These are phyloP conservation scores for Meriones psammophilus DNA, from an alignment of 2,797 vertebrate genomes.

Conservation along the genomic window DNA sequence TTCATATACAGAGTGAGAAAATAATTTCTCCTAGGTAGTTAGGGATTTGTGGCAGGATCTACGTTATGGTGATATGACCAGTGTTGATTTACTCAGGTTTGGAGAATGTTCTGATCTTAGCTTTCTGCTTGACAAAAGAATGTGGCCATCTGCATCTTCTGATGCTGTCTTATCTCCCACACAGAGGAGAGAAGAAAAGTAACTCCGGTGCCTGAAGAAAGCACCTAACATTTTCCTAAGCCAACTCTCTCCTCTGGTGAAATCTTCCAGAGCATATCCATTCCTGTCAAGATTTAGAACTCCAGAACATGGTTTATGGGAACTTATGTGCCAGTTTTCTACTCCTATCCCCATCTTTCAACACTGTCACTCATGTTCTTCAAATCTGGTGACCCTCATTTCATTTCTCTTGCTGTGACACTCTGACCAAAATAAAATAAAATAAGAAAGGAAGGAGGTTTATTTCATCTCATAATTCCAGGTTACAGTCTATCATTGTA, in stretches of 20 bases:
- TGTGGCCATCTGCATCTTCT: not conserved
- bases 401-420: not conserved
- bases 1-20: not conserved
- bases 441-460: not conserved
- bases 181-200: not conserved
- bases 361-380: not conserved
- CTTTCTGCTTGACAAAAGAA: too few species aligned
- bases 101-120: not conserved
- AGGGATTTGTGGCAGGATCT: not conserved
- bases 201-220: not conserved
- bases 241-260: not conserved
- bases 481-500: not conserved
- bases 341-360: not conserved
- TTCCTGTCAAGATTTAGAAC: not conserved
- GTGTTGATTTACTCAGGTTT: not conserved
- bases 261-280: not conserved
- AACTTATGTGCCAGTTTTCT: not conserved
- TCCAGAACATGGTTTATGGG: not conserved
- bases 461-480: not conserved
- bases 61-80: not conserved
- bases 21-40: not conserved
- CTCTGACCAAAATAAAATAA: not conserved
- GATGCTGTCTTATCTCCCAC: not conserved
- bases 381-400: not conserved
- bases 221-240: not conserved